These are phyloP conservation scores for Fragum sueziense DNA, from an alignment of 2,888 invertebrate species.

Conservation along the genomic window DNA sequence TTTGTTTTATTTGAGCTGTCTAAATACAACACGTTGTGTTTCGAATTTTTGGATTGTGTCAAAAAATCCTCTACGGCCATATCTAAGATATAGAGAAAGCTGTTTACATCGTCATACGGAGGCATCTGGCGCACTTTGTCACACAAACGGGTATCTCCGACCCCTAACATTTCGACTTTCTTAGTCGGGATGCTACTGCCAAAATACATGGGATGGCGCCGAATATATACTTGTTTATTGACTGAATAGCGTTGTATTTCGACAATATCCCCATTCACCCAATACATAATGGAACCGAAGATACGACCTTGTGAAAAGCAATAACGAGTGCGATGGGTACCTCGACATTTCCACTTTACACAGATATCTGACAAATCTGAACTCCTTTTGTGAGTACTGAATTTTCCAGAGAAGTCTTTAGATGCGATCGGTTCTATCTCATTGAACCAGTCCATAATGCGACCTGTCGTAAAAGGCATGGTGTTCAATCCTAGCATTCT, in stretches of 20 bases:
- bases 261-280: conserved; percentile 7
- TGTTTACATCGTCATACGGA: not conserved
- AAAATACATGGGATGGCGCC: conserved; percentile 10
- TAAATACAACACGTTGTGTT: conserved; percentile 4
- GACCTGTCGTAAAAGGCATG: conserved; percentile 12
- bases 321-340: not conserved
- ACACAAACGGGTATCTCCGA: conserved; percentile 8
- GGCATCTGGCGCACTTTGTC: not conserved
- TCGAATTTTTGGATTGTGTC: conserved; percentile 5
- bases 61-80: conserved; percentile 11
- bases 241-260: not conserved
- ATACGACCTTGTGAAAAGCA: conserved; percentile 1
- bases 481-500: conserved; percentile 18
- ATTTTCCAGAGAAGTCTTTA: not conserved
- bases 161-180: not conserved
- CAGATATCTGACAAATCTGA: not conserved
- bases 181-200: not conserved
- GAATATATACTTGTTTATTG: not conserved
- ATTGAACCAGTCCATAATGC: not conserved
- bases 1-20: not conserved
- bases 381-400: not conserved
- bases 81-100: conserved; percentile 6
- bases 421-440: not conserved
- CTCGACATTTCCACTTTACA: conserved; percentile 1
- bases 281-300: conserved; percentile 1